A percentile compares a stretch with the other conserved stretches of the same genome.
Evolutionary conservation across 1,140 invertebrate species (phyloP).

Genomic region (Lepidurus couesii): DNA sequence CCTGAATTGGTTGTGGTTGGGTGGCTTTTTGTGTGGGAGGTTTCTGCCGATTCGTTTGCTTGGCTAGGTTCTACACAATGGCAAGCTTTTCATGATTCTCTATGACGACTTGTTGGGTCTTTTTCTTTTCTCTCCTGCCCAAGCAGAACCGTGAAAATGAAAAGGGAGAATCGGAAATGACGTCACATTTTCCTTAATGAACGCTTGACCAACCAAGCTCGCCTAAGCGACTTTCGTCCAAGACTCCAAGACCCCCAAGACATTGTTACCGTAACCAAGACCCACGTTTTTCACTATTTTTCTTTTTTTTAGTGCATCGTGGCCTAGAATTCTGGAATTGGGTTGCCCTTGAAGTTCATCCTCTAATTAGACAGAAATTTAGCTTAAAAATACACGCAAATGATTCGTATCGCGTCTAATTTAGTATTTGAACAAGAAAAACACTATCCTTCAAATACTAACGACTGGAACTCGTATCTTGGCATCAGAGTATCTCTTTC

Average conservation of each 20-base stretch:
- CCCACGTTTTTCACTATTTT: not conserved
- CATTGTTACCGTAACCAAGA: not conserved
- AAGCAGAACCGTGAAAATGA: conserved; percentile 13
- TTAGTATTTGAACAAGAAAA: not conserved
- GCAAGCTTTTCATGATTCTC: conserved; percentile 17
- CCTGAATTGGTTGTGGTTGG: conserved; percentile 2
- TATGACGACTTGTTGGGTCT: not conserved
- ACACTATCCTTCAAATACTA: not conserved
- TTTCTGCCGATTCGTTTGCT: not conserved
- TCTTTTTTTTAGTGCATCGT: too few species aligned
- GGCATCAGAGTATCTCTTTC: not conserved
- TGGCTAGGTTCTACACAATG: not conserved
- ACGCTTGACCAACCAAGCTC: not conserved
- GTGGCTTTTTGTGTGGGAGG: not conserved
- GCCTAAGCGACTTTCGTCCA: not conserved
- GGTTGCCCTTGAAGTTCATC: too few species aligned
- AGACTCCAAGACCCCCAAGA: not conserved
- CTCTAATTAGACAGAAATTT: too few species aligned
- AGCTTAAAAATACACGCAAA: too few species aligned
- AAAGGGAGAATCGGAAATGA: conserved; percentile 10
- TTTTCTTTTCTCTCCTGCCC: conserved; percentile 12
- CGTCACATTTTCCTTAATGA: not conserved
- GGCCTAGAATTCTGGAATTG: too few species aligned
- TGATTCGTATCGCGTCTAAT: not conserved
- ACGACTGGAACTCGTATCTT: not conserved